Evolutionary conservation across 1,140 invertebrate genomes (phyloP).

Genomic region (Triops cancriformis): DNA sequence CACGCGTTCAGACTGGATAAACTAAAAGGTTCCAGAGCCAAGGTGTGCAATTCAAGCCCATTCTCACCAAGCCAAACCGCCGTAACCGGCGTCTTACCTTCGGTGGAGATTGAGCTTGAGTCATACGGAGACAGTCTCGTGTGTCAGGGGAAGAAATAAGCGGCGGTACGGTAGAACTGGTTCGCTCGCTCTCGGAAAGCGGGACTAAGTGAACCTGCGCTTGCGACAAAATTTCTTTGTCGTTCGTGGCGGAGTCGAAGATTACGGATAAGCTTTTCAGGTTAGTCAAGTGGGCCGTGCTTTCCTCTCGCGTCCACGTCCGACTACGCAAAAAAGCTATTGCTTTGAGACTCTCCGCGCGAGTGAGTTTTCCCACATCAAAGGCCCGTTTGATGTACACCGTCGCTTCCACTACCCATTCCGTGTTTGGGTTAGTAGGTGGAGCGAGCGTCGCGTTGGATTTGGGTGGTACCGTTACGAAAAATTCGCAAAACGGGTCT

Average conservation of each 20-base stretch:
- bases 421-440: neutral
- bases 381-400: neutral
- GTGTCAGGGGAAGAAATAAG: neutral
- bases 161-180: neutral
- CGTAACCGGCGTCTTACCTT: neutral
- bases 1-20: neutral
- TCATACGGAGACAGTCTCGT: neutral
- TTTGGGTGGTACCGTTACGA: neutral
- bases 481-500: conserved; percentile 25
- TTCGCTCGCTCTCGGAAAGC: neutral
- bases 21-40: neutral
- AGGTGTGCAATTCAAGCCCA: neutral
- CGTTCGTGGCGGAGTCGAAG: neutral
- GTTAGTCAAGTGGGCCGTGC: neutral
- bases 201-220: neutral
- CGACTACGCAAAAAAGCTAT: neutral
- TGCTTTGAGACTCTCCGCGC: neutral
- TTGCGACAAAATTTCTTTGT: neutral
- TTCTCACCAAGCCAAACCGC: neutral
- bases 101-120: neutral
- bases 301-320: neutral
- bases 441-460: neutral
- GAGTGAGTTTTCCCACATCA: neutral
- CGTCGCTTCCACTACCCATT: neutral
- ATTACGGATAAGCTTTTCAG: neutral